Evolutionary conservation across 2,888 invertebrate species (phyloP).

Genomic region (Epistrophella euchroma): DNA sequence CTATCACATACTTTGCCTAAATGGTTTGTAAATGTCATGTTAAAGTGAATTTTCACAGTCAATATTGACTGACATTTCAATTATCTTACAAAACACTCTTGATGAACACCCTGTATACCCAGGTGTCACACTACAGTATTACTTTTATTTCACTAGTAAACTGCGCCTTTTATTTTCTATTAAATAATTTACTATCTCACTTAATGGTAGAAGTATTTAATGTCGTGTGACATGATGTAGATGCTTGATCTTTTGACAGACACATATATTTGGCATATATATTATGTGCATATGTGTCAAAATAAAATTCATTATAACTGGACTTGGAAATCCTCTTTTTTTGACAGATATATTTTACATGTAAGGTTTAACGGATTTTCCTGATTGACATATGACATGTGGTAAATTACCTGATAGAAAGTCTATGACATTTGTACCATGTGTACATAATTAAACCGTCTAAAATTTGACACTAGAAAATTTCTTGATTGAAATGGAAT

Average conservation of each 20-base stretch:
- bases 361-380: not conserved
- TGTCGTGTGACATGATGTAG: not conserved
- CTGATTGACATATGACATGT: not conserved
- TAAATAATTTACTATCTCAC: not conserved
- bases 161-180: not conserved
- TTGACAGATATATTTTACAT: not conserved
- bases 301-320: not conserved
- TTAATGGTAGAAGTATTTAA: not conserved
- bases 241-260: not conserved
- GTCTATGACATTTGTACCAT: not conserved
- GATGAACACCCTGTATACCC: not conserved
- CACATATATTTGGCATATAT: not conserved
- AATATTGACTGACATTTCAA: not conserved
- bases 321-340: not conserved
- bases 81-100: not conserved
- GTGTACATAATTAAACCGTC: not conserved
- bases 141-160: not conserved
- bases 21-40: too few species aligned
- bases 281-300: not conserved
- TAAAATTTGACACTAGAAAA: not conserved
- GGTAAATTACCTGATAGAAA: not conserved
- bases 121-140: not conserved
- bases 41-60: not conserved
- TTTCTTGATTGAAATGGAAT: not conserved
- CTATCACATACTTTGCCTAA: too few species aligned